Conservation (phyloP, 2,888 invertebrate genomes). For the Cremastobaeus sp. region DNA sequence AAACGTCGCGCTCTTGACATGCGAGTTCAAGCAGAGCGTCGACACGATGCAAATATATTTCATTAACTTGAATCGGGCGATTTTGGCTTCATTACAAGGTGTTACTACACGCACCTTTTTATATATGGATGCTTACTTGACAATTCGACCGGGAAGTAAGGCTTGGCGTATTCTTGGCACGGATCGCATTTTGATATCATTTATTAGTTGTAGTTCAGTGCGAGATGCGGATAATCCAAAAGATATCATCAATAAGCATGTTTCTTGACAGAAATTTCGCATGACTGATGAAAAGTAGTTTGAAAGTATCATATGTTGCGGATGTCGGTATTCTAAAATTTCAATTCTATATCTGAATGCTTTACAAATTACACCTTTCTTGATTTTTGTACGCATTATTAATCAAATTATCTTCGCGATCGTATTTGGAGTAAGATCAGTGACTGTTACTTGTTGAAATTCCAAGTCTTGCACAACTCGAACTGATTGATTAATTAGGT, state of each 20-base stretch:
- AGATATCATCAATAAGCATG: constrained; percentile 10
- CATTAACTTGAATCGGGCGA: constrained; percentile 37
- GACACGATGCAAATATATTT: constrained; percentile 45
- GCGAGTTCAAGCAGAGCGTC: constrained; percentile 56
- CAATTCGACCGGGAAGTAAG: constrained; percentile 18
- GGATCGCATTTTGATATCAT: neutral
- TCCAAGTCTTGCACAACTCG: too few species aligned
- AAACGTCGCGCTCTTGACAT: constrained; percentile 54
- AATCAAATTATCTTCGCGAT: too few species aligned
- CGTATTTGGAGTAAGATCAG: too few species aligned
- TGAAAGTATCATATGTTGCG: too few species aligned
- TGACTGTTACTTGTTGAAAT: too few species aligned
- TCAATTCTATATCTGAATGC: too few species aligned
- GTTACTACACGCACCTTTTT: constrained; percentile 28
- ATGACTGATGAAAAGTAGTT: too few species aligned
- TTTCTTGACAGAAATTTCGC: neutral
- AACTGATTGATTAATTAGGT: too few species aligned
- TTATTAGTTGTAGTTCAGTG: constrained; percentile 15
- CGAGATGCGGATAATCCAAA: constrained; percentile 8
- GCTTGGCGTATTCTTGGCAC: constrained; percentile 12
- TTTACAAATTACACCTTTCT: too few species aligned
- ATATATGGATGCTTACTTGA: constrained; percentile 23
- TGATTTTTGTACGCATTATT: too few species aligned
- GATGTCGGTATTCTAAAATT: too few species aligned
- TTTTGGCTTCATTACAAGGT: constrained; percentile 48